Conservation (phyloP, 2,113 vertebrate genomes). For the Pogonocichla stellata region DNA sequence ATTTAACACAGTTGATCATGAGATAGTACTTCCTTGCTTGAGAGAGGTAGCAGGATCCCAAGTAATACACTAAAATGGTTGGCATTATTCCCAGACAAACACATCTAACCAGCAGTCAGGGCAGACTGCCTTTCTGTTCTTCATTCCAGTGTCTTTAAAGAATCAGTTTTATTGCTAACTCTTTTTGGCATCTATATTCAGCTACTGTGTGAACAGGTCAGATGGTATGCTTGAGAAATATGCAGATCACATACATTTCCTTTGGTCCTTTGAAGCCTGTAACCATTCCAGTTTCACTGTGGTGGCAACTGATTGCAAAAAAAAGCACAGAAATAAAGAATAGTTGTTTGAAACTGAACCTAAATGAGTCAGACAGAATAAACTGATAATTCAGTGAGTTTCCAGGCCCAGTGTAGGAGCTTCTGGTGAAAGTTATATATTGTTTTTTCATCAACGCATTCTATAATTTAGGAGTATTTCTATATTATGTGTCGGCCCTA, state of each 20-base stretch:
- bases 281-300: neutral
- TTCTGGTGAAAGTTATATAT: neutral
- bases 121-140: neutral
- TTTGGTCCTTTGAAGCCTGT: neutral
- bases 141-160: neutral
- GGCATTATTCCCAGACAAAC: constrained; percentile 12
- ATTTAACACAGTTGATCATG: constrained; percentile 5
- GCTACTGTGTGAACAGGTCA: neutral
- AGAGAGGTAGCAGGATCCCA: neutral
- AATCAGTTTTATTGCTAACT: neutral
- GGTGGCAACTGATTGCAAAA: neutral
- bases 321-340: neutral
- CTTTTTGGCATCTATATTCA: neutral
- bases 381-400: neutral
- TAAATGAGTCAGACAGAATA: neutral
- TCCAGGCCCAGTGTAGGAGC: neutral
- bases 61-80: constrained; percentile 29
- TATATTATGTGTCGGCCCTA: neutral
- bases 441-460: neutral
- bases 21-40: constrained; percentile 3
- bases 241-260: neutral
- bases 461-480: neutral
- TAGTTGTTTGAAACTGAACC: neutral
- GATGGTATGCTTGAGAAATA: neutral
- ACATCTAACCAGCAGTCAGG: neutral